Conservation (phyloP, 2,797 vertebrate genomes). For the Lates japonicus region DNA sequence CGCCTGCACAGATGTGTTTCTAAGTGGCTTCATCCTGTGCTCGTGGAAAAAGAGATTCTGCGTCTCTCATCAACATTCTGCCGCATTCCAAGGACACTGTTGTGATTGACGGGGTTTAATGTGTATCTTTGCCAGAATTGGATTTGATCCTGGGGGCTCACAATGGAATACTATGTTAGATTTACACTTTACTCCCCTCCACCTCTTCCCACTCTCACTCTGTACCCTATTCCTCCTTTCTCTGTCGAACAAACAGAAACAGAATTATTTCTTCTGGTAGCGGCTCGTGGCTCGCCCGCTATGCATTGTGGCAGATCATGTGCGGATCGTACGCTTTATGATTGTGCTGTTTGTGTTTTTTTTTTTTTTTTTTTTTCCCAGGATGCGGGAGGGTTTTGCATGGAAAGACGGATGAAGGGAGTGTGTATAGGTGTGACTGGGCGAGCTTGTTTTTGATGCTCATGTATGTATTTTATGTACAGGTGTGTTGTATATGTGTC, state of each 20-base stretch:
- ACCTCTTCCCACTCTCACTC: too few relatives aligned
- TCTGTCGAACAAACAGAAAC: constrained; percentile 90
- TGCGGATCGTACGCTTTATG: constrained; percentile 64
- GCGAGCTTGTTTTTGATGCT: constrained; percentile 58
- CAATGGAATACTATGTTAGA: constrained; percentile 90
- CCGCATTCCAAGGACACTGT: constrained; percentile 90
- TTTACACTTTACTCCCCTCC: constrained; percentile 71
- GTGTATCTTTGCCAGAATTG: constrained; percentile 93
- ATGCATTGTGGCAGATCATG: constrained; percentile 79
- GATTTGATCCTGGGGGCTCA: constrained; percentile 93
- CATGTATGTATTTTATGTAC: constrained; percentile 52
- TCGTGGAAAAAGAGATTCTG: constrained; percentile 60
- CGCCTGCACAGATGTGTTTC: constrained; percentile 54
- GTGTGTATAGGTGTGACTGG: constrained; percentile 81
- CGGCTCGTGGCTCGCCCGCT: constrained; percentile 64
- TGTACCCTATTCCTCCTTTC: constrained; percentile 54
- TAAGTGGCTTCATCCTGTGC: constrained; percentile 75
- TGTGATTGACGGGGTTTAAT: constrained; percentile 94
- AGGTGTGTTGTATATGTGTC: constrained; percentile 60
- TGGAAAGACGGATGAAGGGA: constrained; percentile 9
- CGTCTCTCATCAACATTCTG: constrained; percentile 89
- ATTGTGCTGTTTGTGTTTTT: constrained; percentile 52
- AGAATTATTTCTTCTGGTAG: constrained; percentile 88
- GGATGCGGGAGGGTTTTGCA: constrained; percentile 52
- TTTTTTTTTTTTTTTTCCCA: constrained; percentile 6